Percentiles rank a stretch among this genome's conserved stretches.
Conservation (phyloP, 2,797 vertebrate species). For the Halcyon badia region DNA sequence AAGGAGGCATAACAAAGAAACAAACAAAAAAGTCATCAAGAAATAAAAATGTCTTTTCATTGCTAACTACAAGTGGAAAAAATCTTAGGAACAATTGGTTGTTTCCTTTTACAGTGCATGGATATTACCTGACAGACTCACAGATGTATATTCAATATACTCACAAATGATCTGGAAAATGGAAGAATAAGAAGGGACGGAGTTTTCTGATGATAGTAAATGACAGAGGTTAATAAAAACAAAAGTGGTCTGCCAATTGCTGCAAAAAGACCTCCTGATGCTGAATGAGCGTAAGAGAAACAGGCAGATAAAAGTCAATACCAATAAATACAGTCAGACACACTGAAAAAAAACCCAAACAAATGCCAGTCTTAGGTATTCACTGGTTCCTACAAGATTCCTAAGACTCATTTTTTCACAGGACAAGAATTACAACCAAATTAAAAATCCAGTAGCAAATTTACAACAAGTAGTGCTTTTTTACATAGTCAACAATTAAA, state of each 20-base stretch:
- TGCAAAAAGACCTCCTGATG: background rate
- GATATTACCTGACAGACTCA: background rate
- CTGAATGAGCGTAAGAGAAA: background rate
- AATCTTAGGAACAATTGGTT: background rate
- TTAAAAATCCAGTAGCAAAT: background rate
- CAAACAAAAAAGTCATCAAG: background rate
- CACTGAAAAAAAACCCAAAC: background rate
- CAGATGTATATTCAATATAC: background rate
- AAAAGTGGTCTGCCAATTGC: background rate
- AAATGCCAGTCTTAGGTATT: background rate
- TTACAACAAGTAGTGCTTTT: background rate
- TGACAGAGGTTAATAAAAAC: background rate
- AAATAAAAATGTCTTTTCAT: background rate
- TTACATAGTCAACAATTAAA: background rate
- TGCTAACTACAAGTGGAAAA: background rate
- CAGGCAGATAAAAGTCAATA: background rate
- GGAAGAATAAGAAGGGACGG: background rate
- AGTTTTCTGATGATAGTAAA: background rate
- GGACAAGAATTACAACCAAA: background rate
- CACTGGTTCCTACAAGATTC: background rate
- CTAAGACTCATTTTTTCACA: background rate
- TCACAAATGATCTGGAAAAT: background rate
- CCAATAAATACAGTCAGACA: background rate
- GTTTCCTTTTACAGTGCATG: background rate
- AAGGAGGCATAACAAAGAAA: background rate